Evolutionary conservation across 1,140 invertebrate species (phyloP).

Genomic region (Prorops nasuta): DNA sequence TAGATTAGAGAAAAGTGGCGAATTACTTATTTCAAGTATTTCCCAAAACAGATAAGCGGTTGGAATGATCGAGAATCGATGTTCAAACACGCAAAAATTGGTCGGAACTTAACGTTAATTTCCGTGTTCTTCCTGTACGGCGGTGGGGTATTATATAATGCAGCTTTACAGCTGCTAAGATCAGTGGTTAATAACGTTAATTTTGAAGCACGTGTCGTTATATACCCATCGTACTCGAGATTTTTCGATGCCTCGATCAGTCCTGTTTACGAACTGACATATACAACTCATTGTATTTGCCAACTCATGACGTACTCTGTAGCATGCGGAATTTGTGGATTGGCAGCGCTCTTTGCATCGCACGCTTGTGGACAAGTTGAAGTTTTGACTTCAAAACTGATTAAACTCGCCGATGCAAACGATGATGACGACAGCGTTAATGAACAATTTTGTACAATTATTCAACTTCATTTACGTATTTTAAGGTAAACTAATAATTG

Average conservation of each 20-base stretch:
- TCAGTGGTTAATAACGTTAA: neutral
- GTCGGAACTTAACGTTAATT: slow-evolving; percentile 1
- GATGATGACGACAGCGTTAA: too few species aligned
- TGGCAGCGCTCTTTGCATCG: slow-evolving; percentile 24
- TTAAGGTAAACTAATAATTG: too few species aligned
- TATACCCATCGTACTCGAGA: slow-evolving; percentile 19
- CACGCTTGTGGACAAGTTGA: slow-evolving; percentile 30
- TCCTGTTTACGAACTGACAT: slow-evolving; percentile 27
- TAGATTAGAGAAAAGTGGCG: slow-evolving; percentile 1
- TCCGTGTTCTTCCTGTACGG: slow-evolving; percentile 9
- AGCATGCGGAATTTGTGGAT: slow-evolving; percentile 19
- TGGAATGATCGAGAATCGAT: slow-evolving; percentile 2
- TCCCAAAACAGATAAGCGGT: neutral
- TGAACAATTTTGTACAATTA: too few species aligned
- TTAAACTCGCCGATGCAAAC: too few species aligned
- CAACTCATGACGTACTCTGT: slow-evolving; percentile 26
- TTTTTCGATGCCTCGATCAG: slow-evolving; percentile 20
- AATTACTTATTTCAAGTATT: neutral
- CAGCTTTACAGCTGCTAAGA: too few species aligned
- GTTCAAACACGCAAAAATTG: slow-evolving; percentile 9
- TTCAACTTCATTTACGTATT: too few species aligned
- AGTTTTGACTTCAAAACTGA: slow-evolving; percentile 13
- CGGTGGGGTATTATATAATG: neutral
- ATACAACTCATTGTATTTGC: slow-evolving; percentile 20
- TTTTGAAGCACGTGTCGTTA: neutral